Evolutionary conservation across 2,888 invertebrate species (phyloP).

Genomic region (Operophtera brumata): DNA sequence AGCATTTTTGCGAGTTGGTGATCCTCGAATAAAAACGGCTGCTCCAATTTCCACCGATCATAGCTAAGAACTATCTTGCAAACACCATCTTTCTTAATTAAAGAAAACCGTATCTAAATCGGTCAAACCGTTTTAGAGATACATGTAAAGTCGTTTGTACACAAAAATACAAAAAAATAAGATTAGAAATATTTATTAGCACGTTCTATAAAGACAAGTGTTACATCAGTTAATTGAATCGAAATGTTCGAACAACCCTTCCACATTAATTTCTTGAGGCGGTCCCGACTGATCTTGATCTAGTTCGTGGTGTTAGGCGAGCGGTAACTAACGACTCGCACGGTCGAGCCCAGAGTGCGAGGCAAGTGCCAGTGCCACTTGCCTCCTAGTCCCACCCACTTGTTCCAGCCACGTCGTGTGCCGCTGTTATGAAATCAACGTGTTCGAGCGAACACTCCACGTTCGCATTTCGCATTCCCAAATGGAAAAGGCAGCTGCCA

Average conservation of each 20-base stretch:
- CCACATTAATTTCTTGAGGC: slow-evolving; percentile 14
- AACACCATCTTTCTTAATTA: too few relatives aligned
- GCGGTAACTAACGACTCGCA: slow-evolving; percentile 14
- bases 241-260: slow-evolving; percentile 10
- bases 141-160: too few relatives aligned
- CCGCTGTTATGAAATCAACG: slow-evolving; percentile 79
- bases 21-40: too few relatives aligned
- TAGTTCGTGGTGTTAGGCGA: slow-evolving; percentile 28
- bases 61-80: too few relatives aligned
- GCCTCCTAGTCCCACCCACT: slow-evolving; percentile 73
- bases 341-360: slow-evolving; percentile 21
- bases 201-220: neutral
- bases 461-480: slow-evolving; percentile 70
- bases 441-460: slow-evolving; percentile 76
- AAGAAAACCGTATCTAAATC: too few relatives aligned
- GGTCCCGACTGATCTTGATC: slow-evolving; percentile 26
- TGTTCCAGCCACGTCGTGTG: slow-evolving; percentile 64
- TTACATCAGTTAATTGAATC: slow-evolving; percentile 4
- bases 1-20: too few relatives aligned
- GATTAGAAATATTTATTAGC: too few relatives aligned
- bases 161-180: too few relatives aligned
- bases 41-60: too few relatives aligned
- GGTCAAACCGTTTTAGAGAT: too few relatives aligned
- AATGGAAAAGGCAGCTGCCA: slow-evolving; percentile 70
- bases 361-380: slow-evolving; percentile 52